A percentile compares a stretch with the other conserved stretches of the same genome.
These are phyloP conservation scores for Emydocephalus ijimae DNA, from an alignment of 2,113 vertebrate species.

Conservation along the genomic window DNA sequence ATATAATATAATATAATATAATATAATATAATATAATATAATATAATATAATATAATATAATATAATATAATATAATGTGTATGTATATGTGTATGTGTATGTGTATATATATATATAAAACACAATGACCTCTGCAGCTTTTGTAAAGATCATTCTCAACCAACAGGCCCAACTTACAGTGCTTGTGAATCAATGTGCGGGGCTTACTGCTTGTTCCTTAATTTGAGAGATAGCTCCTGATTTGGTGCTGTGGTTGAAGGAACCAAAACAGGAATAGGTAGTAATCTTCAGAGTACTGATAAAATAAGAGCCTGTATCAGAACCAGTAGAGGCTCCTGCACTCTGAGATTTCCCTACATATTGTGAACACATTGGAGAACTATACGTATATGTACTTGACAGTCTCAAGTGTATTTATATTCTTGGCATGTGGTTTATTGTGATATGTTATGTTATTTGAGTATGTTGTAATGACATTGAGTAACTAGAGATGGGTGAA, in stretches of 20 bases:
- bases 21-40: too few relatives aligned
- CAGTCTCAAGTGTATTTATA: background rate
- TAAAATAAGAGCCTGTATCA: background rate
- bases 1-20: too few relatives aligned
- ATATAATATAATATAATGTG: too few relatives aligned
- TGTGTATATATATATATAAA: too few relatives aligned
- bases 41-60: too few relatives aligned
- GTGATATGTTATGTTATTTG: constrained; percentile 32
- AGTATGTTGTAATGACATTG: constrained; percentile 60
- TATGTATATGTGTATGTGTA: too few relatives aligned
- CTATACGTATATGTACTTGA: background rate
- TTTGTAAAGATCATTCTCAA: background rate
- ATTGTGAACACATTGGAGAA: constrained; percentile 4
- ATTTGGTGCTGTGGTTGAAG: background rate
- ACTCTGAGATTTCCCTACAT: background rate
- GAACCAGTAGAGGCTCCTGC: background rate
- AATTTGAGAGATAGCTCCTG: background rate
- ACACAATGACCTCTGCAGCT: background rate
- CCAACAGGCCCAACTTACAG: background rate
- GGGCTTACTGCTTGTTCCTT: background rate
- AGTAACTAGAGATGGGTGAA: constrained; percentile 63
- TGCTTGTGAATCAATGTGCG: background rate
- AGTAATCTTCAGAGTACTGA: background rate
- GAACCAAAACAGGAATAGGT: background rate
- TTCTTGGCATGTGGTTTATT: constrained; percentile 35